A percentile compares a stretch with the other conserved stretches of the same genome.
These are phyloP conservation scores for Hylaea fasciaria DNA, from an alignment of 2,888 invertebrate species.

Conservation along the genomic window DNA sequence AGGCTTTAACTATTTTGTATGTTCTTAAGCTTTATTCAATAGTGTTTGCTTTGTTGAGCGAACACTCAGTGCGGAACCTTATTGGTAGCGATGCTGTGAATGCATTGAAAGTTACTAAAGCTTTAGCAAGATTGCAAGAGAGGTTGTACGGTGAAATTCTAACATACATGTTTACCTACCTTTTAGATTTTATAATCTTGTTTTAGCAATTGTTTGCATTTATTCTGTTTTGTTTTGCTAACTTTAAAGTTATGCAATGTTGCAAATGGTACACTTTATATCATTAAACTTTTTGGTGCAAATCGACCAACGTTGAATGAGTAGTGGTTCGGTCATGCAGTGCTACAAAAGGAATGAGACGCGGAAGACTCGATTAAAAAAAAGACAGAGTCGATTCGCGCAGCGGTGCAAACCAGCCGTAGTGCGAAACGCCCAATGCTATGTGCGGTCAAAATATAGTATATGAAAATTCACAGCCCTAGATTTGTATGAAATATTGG, in stretches of 20 bases:
- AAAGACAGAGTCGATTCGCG: too few species aligned
- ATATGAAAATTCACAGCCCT: too few species aligned
- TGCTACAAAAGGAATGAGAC: too few species aligned
- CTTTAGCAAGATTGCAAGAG: slow-evolving; percentile 35
- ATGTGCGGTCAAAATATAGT: too few species aligned
- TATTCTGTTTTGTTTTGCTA: not conserved
- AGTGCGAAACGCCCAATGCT: too few species aligned
- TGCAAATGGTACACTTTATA: too few species aligned
- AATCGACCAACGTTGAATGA: too few species aligned
- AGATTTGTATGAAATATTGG: too few species aligned
- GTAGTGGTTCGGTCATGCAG: too few species aligned
- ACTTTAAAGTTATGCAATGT: not conserved
- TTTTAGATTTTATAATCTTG: slow-evolving; percentile 1
- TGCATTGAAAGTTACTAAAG: slow-evolving; percentile 39
- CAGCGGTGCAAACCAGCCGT: too few species aligned
- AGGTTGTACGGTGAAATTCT: slow-evolving; percentile 21
- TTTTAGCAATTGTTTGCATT: not conserved
- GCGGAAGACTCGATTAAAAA: too few species aligned
- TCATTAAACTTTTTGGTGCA: too few species aligned
- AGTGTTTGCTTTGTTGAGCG: slow-evolving; percentile 38
- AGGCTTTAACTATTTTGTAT: slow-evolving; percentile 37
- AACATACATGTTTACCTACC: slow-evolving; percentile 19
- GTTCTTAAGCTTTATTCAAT: slow-evolving; percentile 41
- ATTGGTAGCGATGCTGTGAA: slow-evolving; percentile 37
- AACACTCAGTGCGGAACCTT: slow-evolving; percentile 32